Conservation (phyloP, 2,888 invertebrate genomes). For the Brachypterus glaber region DNA sequence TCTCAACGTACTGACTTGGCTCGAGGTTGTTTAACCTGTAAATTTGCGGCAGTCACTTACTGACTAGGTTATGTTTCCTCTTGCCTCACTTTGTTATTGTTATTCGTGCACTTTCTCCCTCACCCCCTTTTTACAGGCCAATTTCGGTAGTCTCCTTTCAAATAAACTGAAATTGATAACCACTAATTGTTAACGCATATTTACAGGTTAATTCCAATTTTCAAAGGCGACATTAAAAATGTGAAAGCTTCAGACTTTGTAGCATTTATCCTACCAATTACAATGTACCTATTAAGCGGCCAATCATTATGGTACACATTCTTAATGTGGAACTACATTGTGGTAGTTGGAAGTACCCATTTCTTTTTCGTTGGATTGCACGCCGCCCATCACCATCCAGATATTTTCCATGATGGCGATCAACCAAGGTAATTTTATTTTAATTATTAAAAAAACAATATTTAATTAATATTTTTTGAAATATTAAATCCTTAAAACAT, state of each 20-base stretch:
- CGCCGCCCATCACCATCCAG: slow-evolving; percentile 73
- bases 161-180: too few relatives aligned
- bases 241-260: slow-evolving; percentile 33
- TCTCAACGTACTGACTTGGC: too few relatives aligned
- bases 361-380: slow-evolving; percentile 58
- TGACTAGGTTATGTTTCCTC: too few relatives aligned
- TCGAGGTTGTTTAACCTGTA: too few relatives aligned
- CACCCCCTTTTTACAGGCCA: too few relatives aligned
- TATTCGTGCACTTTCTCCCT: too few relatives aligned
- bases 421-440: slow-evolving; percentile 44
- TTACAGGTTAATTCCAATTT: slow-evolving; percentile 20
- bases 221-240: slow-evolving; percentile 12
- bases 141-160: too few relatives aligned
- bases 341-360: slow-evolving; percentile 50
- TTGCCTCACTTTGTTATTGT: too few relatives aligned
- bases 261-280: slow-evolving; percentile 38
- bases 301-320: slow-evolving; percentile 35
- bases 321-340: slow-evolving; percentile 52
- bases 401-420: slow-evolving; percentile 73
- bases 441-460: neutral
- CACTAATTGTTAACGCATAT: too few relatives aligned
- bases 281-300: slow-evolving; percentile 38
- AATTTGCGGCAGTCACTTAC: too few relatives aligned
- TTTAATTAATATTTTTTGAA: slow-evolving; percentile 5
- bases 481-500: too few relatives aligned